Evolutionary conservation across 2,888 invertebrate genomes (phyloP), one percentile per base, ranked within the genome.

Genomic region (Dexiosoma caninum): DNA sequence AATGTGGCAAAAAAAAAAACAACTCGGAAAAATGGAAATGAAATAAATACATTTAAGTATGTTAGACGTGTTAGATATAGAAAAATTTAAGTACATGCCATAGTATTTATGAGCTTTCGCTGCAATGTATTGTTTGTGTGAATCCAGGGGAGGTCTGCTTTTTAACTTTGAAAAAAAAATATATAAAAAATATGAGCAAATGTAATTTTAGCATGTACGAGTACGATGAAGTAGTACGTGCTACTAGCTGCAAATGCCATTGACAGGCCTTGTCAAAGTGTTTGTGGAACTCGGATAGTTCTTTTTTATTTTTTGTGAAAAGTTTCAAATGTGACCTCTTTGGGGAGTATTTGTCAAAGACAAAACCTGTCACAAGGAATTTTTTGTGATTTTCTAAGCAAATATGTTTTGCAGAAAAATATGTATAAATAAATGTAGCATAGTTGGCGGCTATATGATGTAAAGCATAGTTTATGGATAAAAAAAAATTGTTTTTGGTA

Each of bases 261-360:
- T 86, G 88, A 87, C 88, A 87, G 84, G 85, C 86, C 85, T 85
- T 85, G 85, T 83, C 84, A 86, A 86, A 85, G 85, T 86, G 83
- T 86, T 85, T 83, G 84, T 84, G 79, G 83, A 83, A 77, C 82
- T 85, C 85, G 86, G 83, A 83, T 83, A 83, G 83, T 85, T n/a
- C n/a, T n/a, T n/a, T n/a, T n/a, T n/a, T n/a, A n/a, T n/a, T n/a
- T 85, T 83, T 82, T 79, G 9, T 32, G 16, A 19, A 1, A 21
- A 16, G 12, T 62, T 77, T 77, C 42, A 64, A 72, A 77, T 77
- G 44, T 32, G 46, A 37, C 35, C 57, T 69, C 77, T 51, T 77
- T 81, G 81, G 81, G 77, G 81, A 81, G 77, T 42, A 77, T 77
- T 81, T 81, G 77, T 81, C 67, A 64, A 62, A 62, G 19, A 49